phyloP scores from a whole-genome alignment of 2,797 vertebrate genomes.

The Chloroceryle amazona region DNA sequence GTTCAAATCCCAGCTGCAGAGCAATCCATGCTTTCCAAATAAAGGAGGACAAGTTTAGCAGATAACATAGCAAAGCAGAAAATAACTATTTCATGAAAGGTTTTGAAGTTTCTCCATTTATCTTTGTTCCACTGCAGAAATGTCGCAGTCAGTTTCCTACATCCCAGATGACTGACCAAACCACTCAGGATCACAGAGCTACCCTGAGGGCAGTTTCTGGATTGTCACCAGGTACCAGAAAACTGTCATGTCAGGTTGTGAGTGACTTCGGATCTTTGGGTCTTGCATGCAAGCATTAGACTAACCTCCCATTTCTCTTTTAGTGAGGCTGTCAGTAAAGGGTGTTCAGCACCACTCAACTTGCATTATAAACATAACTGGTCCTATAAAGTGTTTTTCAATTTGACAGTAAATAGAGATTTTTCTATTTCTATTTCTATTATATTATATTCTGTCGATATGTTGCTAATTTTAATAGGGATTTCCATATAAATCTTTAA shows the following conservation, averaged over 20 bases:
- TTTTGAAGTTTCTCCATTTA: slow-evolving; percentile 1
- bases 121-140: slow-evolving; percentile 20
- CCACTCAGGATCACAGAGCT: slow-evolving; percentile 15
- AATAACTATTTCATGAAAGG: slow-evolving; percentile 2
- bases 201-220: slow-evolving; percentile 6
- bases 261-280: not conserved
- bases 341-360: not conserved
- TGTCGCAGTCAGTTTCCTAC: not conserved
- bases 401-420: not conserved
- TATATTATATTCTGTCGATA: not conserved
- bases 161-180: slow-evolving; percentile 35
- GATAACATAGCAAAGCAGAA: slow-evolving; percentile 18
- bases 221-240: slow-evolving; percentile 54
- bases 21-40: slow-evolving; percentile 4
- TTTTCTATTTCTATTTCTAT: too few relatives aligned
- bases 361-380: not conserved
- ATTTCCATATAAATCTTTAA: not conserved
- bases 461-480: not conserved
- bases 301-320: not conserved
- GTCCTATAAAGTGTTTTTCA: not conserved
- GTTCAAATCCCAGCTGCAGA: not conserved
- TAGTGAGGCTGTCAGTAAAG: not conserved
- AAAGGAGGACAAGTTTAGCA: not conserved
- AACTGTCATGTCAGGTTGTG: slow-evolving; percentile 22
- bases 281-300: not conserved